Evolutionary conservation across 2,113 vertebrate genomes (phyloP).

Genomic region (Paralichthys olivaceus): DNA sequence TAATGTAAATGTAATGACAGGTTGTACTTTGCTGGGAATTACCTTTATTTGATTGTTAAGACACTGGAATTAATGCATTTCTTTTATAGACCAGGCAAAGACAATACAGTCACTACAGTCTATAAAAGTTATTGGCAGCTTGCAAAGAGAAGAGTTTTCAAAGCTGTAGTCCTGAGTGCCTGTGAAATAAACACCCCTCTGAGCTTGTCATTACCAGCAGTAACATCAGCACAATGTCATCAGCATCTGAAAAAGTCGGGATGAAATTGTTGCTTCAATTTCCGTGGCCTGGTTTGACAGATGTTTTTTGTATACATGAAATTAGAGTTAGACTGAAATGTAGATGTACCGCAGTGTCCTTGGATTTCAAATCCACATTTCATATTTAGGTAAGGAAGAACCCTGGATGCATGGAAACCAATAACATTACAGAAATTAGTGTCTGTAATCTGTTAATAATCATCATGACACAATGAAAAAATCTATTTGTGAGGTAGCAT

Average conservation of each 20-base stretch:
- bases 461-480: constrained; percentile 62
- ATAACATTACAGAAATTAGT: constrained; percentile 60
- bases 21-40: constrained; percentile 27
- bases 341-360: constrained; percentile 57
- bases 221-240: constrained; percentile 71
- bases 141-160: constrained; percentile 63
- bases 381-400: constrained; percentile 36
- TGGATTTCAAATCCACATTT: constrained; percentile 56
- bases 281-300: constrained; percentile 60
- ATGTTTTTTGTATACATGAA: constrained; percentile 68
- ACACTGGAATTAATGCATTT: constrained; percentile 30
- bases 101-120: constrained; percentile 48
- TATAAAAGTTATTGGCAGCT: constrained; percentile 65
- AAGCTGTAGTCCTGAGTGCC: constrained; percentile 61
- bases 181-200: constrained; percentile 74
- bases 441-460: constrained; percentile 63
- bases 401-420: constrained; percentile 42
- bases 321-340: constrained; percentile 43
- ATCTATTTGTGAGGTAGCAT: constrained; percentile 39
- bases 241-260: constrained; percentile 61
- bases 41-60: constrained; percentile 52
- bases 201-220: constrained; percentile 69
- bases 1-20: neutral
- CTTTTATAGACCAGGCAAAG: constrained; percentile 43
- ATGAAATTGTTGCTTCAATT: constrained; percentile 64